These are phyloP conservation scores for Diaphora mendica DNA, from an alignment of 2,888 invertebrate species.

Conservation along the genomic window DNA sequence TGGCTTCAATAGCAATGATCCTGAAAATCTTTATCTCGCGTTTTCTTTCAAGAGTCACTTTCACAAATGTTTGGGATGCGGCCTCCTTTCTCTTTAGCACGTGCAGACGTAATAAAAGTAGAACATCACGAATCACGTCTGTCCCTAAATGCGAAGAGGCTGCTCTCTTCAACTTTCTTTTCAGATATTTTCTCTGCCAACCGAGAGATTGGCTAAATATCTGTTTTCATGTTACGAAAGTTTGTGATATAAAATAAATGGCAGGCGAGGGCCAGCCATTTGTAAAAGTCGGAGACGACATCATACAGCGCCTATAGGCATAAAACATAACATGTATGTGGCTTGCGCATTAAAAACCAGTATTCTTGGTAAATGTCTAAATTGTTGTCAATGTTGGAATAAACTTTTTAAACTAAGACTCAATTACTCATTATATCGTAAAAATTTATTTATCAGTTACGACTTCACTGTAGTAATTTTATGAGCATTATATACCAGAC, in stretches of 20 bases:
- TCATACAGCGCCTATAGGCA: constrained; percentile 28
- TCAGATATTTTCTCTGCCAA: constrained; percentile 17
- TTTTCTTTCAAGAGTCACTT: constrained; percentile 14
- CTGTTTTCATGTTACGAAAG: constrained; percentile 25
- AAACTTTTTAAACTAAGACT: background rate
- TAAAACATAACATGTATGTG: constrained; percentile 32
- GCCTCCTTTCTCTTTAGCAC: constrained; percentile 12
- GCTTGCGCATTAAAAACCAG: constrained; percentile 1
- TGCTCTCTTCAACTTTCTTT: constrained; percentile 9
- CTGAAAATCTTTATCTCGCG: constrained; percentile 5
- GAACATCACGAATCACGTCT: constrained; percentile 22
- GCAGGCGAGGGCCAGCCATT: constrained; percentile 21
- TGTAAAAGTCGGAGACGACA: constrained; percentile 21
- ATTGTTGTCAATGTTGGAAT: background rate
- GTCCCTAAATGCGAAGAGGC: constrained; percentile 4
- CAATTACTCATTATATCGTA: background rate
- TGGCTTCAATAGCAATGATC: constrained; percentile 2
- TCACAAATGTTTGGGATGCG: constrained; percentile 20
- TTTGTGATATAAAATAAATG: constrained; percentile 36
- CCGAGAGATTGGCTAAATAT: constrained; percentile 24
- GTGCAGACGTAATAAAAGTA: constrained; percentile 20
- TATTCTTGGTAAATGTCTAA: constrained; percentile 17
- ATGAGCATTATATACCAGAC: too few species aligned
- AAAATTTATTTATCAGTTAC: background rate
- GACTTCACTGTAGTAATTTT: background rate